phyloP scores from a whole-genome alignment of 1,140 invertebrate species.

The Diabrotica undecimpunctata region DNA sequence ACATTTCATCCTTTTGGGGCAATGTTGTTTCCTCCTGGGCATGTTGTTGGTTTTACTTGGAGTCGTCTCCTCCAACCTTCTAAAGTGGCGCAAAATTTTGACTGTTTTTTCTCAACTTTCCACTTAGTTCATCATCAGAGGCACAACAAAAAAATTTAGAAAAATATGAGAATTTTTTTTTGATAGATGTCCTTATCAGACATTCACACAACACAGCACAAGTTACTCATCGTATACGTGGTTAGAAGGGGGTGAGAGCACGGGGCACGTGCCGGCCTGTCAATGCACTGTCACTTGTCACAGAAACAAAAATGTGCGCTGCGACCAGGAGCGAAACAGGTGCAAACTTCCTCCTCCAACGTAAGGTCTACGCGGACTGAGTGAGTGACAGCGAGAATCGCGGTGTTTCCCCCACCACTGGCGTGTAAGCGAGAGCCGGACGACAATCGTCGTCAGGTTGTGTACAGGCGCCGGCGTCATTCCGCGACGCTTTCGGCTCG shows the following conservation, averaged over 20 bases:
- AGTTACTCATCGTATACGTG: conserved; percentile 29
- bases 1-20: conserved; percentile 64
- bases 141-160: conserved; percentile 13
- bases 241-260: conserved; percentile 13
- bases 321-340: conserved; percentile 26
- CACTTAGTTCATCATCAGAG: conserved; percentile 11
- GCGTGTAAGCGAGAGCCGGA: conserved; percentile 19
- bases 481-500: conserved; percentile 27
- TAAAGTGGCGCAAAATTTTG: conserved; percentile 44
- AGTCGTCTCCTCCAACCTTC: conserved; percentile 31
- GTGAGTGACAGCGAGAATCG: conserved; percentile 46
- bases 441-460: conserved; percentile 44
- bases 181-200: background rate
- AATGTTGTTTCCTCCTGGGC: conserved; percentile 61
- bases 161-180: background rate
- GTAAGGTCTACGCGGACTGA: conserved; percentile 46
- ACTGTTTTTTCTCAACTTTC: conserved; percentile 13
- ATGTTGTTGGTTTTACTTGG: conserved; percentile 45
- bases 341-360: conserved; percentile 37
- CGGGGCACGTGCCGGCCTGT: conserved; percentile 9
- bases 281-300: conserved; percentile 27
- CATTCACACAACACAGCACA: conserved; percentile 22
- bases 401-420: conserved; percentile 42
- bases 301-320: conserved; percentile 11
- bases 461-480: conserved; percentile 41